Percentiles rank a stretch among this genome's conserved stretches.
Evolutionary conservation across 2,113 vertebrate species (phyloP).

Genomic region (Spizaetus ornatus): DNA sequence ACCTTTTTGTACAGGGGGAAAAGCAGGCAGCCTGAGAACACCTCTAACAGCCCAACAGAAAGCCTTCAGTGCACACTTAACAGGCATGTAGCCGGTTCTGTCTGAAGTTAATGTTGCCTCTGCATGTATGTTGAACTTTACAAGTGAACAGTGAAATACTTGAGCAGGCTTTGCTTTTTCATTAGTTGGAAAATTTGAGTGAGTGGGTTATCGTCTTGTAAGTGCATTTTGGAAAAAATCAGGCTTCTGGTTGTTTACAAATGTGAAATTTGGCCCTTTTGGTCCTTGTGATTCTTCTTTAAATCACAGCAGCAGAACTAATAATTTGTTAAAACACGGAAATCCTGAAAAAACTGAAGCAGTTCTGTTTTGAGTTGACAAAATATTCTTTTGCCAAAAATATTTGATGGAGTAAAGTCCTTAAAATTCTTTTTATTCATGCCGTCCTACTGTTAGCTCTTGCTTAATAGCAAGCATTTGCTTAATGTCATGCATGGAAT

Average conservation of each 20-base stretch:
- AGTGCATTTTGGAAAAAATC: not conserved
- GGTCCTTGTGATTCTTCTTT: not conserved
- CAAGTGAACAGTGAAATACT: not conserved
- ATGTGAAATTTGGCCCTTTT: not conserved
- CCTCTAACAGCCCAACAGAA: not conserved
- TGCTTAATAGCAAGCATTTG: not conserved
- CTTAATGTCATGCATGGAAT: not conserved
- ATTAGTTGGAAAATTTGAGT: not conserved
- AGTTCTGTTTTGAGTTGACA: not conserved
- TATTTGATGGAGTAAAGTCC: not conserved
- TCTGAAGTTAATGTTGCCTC: not conserved
- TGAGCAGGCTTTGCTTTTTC: not conserved
- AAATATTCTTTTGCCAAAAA: not conserved
- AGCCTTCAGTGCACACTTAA: not conserved
- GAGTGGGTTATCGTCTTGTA: not conserved
- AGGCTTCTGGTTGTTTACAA: not conserved
- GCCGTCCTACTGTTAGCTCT: not conserved
- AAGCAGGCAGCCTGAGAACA: not conserved
- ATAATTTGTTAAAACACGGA: not conserved
- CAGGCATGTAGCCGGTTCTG: rapidly evolving
- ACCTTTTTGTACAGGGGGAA: not conserved
- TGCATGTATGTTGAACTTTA: not conserved
- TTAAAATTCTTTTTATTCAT: not conserved
- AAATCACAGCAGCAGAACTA: not conserved
- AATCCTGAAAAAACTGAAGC: not conserved